Base-by-base conservation (phyloP, 2,888 invertebrate genomes). In the Drosophila setosimentum region DNA sequence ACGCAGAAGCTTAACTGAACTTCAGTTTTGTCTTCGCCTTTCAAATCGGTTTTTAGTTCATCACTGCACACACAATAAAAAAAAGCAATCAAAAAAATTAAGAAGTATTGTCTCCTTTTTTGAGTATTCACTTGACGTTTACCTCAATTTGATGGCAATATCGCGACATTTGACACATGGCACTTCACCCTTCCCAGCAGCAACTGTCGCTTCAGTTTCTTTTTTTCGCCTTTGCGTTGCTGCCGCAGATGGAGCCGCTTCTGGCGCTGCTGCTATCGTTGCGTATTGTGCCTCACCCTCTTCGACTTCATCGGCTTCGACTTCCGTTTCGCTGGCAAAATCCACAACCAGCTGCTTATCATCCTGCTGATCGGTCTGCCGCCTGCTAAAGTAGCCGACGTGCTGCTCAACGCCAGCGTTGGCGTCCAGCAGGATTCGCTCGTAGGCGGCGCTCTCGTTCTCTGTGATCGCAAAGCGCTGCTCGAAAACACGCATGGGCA, bases 81-180 rank as follows among this genome's bases (percentile, higher is more conserved):
- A 66, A 67, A 45, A 32, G 10, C 8, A 0, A 6, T 2, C 6
- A 1, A 27, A n/a, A 50, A 29, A 18, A 18, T 1, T 27, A 27
- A 16, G 16, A 16, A 16, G n/a, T 21, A 21, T 42, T 18, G 37
- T 8, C 18, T 3, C 21, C 11, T 48, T 48, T 48, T 60, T 76
- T 49, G 45, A 18, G 30, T 30, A 21, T 51, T 58, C 35, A 30
- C 35, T 40, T 53, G 53, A 11, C 18, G 13, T 73, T 80, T 92
- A 91, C 92, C 92, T 92, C 70, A 92, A 80, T 77, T 91, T 91
- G 61, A 91, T 85, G 75, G 92, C 92, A 73, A 86, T 70, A 67
- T 92, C 87, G 66, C 88, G 91, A 70, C 93, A 92, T 81, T 92
- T 92, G 80, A 86, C 81, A 70, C 92, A 92, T 86, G 92, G 92